Conservation (phyloP, 2,113 vertebrate species). For the Pangasianodon gigas region DNA sequence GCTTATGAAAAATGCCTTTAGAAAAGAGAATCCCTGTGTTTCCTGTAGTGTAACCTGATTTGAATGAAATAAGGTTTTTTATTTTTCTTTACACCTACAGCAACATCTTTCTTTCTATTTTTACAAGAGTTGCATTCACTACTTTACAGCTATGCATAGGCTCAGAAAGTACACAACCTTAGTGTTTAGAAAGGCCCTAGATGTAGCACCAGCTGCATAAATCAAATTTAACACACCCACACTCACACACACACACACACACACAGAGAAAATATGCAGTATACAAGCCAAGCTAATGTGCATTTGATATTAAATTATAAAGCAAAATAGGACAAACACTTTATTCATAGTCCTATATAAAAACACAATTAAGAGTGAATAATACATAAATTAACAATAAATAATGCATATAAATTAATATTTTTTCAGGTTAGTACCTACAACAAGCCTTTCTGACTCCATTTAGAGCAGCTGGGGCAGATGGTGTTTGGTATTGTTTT, state of each 20-base stretch:
- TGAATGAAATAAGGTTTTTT: background rate
- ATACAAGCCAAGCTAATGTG: background rate
- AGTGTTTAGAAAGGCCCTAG: background rate
- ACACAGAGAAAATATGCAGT: background rate
- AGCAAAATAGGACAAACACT: background rate
- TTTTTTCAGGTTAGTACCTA: background rate
- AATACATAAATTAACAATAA: background rate
- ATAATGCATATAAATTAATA: background rate
- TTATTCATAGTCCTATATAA: background rate
- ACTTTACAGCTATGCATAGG: background rate
- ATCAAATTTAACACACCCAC: background rate
- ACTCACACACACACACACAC: background rate
- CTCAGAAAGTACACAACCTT: background rate
- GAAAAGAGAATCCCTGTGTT: background rate
- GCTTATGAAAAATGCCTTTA: background rate
- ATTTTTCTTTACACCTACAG: background rate
- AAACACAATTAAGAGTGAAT: background rate
- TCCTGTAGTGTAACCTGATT: background rate
- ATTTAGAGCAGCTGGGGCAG: background rate
- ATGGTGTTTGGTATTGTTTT: background rate
- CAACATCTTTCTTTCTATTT: background rate
- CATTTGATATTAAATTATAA: background rate
- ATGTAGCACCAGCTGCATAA: background rate
- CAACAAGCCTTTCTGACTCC: background rate
- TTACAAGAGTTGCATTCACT: background rate